These are phyloP conservation scores for Drosophila parvula DNA, from an alignment of 1,140 invertebrate species.

Conservation along the genomic window DNA sequence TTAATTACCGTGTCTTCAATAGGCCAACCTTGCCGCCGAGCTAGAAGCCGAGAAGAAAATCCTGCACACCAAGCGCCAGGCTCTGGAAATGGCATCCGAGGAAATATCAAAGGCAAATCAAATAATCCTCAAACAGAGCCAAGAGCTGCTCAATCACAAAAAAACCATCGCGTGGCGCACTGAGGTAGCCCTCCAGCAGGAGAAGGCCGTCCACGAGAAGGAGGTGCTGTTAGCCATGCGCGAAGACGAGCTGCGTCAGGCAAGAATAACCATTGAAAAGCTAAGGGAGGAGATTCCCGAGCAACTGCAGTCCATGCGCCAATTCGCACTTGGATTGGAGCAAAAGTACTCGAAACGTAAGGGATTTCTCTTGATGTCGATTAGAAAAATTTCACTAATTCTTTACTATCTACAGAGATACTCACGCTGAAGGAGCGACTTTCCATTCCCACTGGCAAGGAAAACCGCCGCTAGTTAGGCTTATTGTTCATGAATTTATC, in stretches of 20 bases:
- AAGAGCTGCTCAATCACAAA: slow-evolving; percentile 68
- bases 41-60: slow-evolving; percentile 82
- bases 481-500: slow-evolving; percentile 48
- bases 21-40: slow-evolving; percentile 77
- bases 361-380: not conserved
- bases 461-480: slow-evolving; percentile 61
- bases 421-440: slow-evolving; percentile 56
- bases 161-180: slow-evolving; percentile 77
- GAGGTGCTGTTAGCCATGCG: slow-evolving; percentile 56
- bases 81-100: slow-evolving; percentile 80
- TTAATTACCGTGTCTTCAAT: no score
- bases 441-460: slow-evolving; percentile 45
- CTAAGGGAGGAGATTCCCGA: slow-evolving; percentile 73
- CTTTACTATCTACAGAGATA: slow-evolving; percentile 62
- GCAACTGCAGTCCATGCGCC: slow-evolving; percentile 73
- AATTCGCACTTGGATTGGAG: slow-evolving; percentile 68
- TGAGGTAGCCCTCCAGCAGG: slow-evolving; percentile 78
- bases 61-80: slow-evolving; percentile 73
- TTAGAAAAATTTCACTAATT: not conserved
- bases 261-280: slow-evolving; percentile 56
- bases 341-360: slow-evolving; percentile 78
- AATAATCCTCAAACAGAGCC: slow-evolving; percentile 76
- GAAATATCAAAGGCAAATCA: slow-evolving; percentile 83
- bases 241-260: slow-evolving; percentile 55
- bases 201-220: slow-evolving; percentile 74